Percentiles rank a stretch among this genome's conserved stretches.
Conservation (phyloP, 2,113 vertebrate species). For the Beaufortia kweichowensis region DNA sequence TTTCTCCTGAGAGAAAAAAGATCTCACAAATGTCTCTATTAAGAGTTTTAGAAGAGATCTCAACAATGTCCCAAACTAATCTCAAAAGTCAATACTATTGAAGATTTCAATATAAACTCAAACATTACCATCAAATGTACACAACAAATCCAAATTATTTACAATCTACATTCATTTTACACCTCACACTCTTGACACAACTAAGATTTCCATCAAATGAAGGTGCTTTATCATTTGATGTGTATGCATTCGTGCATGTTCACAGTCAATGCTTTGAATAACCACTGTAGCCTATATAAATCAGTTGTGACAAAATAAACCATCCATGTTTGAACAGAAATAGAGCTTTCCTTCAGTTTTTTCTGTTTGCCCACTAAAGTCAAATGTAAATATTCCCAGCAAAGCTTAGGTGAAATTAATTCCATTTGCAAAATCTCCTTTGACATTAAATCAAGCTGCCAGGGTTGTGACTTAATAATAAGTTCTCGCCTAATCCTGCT, state of each 20-base stretch:
- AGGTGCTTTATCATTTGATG: not conserved
- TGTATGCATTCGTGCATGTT: slow-evolving; percentile 36
- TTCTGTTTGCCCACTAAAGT: slow-evolving; percentile 43
- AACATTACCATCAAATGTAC: too few species aligned
- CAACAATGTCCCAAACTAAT: too few species aligned
- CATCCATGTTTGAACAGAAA: slow-evolving; percentile 58
- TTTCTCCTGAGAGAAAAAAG: too few species aligned
- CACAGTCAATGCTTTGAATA: slow-evolving; percentile 50
- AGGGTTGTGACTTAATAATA: slow-evolving; percentile 58
- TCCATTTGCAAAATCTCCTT: slow-evolving; percentile 60
- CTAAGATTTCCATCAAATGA: too few species aligned
- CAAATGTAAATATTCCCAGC: slow-evolving; percentile 57
- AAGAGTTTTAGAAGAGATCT: too few species aligned
- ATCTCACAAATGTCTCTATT: too few species aligned
- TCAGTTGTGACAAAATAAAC: slow-evolving; percentile 64
- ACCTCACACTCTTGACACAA: too few species aligned
- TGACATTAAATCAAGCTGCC: slow-evolving; percentile 48
- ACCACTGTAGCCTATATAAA: slow-evolving; percentile 55
- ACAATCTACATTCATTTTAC: too few species aligned
- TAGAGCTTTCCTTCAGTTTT: slow-evolving; percentile 53
- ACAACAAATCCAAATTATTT: too few species aligned
- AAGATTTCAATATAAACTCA: too few species aligned
- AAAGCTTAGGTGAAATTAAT: slow-evolving; percentile 61
- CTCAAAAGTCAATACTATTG: too few species aligned
- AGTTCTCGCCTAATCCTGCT: slow-evolving; percentile 20